Percentiles rank a stretch among this genome's conserved stretches.
These are phyloP conservation scores for Microchrysa polita DNA, from an alignment of 2,888 invertebrate species.

Conservation along the genomic window DNA sequence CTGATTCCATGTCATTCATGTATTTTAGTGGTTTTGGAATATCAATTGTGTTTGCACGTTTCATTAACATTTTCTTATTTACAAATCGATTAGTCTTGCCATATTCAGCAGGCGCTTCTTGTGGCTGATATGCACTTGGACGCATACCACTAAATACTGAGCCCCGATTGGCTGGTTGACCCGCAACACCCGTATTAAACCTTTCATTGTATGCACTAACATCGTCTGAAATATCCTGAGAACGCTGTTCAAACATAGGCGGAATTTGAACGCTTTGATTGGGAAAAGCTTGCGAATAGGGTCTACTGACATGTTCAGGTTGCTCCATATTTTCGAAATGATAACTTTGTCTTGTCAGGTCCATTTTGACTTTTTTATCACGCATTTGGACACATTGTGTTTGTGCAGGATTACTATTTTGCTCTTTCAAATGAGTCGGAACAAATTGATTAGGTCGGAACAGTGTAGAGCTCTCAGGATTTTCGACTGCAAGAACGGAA, in stretches of 20 bases:
- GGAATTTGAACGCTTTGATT: slow-evolving; percentile 49
- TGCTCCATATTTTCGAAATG: slow-evolving; percentile 49
- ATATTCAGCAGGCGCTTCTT: slow-evolving; percentile 58
- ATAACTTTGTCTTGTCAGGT: slow-evolving; percentile 51
- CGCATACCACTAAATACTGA: slow-evolving; percentile 37
- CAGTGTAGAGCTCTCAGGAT: slow-evolving; percentile 53
- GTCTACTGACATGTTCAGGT: slow-evolving; percentile 47
- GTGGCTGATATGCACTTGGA: slow-evolving; percentile 52
- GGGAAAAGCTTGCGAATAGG: slow-evolving; percentile 55
- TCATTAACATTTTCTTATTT: slow-evolving; percentile 80
- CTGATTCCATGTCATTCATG: slow-evolving; percentile 66
- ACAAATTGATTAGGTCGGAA: slow-evolving; percentile 62
- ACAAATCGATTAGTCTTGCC: slow-evolving; percentile 58
- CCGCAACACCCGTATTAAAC: slow-evolving; percentile 50
- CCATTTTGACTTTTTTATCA: slow-evolving; percentile 51
- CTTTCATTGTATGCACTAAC: slow-evolving; percentile 46
- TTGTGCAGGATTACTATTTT: slow-evolving; percentile 41
- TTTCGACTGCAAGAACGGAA: slow-evolving; percentile 56
- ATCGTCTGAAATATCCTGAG: background rate
- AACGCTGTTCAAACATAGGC: background rate
- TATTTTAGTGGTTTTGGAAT: slow-evolving; percentile 75
- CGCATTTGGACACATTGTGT: slow-evolving; percentile 51
- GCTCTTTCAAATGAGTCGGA: slow-evolving; percentile 53
- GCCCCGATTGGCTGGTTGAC: slow-evolving; percentile 32
- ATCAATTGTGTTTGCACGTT: slow-evolving; percentile 88